Conservation (phyloP, 1,140 invertebrate species). For the Ips nitidus region DNA sequence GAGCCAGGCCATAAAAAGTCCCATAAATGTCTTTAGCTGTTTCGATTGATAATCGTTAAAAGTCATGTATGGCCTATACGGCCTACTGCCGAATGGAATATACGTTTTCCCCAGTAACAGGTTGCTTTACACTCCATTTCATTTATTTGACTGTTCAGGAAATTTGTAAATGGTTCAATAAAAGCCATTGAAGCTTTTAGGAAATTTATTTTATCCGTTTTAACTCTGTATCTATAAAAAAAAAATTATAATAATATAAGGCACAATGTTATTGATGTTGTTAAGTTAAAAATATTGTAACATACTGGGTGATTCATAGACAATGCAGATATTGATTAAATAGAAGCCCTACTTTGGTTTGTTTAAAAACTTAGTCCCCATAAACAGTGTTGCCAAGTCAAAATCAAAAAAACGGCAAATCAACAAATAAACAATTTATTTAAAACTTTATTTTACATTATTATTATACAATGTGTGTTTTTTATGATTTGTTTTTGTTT, state of each 20-base stretch:
- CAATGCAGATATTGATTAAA: background rate
- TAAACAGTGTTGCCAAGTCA: no score
- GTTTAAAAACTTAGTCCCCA: no score
- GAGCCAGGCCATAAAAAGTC: background rate
- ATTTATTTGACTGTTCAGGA: constrained; percentile 1
- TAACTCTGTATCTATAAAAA: background rate
- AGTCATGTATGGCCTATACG: background rate
- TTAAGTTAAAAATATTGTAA: background rate
- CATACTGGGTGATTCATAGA: background rate
- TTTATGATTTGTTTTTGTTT: no score
- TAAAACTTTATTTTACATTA: no score
- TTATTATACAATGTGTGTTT: no score
- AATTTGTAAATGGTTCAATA: constrained; percentile 4
- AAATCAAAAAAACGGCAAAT: no score
- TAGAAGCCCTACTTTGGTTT: background rate
- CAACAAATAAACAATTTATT: no score
- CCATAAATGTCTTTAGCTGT: constrained; percentile 1
- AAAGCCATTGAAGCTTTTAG: background rate
- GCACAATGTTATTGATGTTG: background rate
- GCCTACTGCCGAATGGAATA: background rate
- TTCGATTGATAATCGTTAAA: background rate
- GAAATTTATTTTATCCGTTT: background rate
- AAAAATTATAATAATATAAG: background rate
- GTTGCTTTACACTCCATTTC: constrained; percentile 2
- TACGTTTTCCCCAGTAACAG: background rate